Conservation (phyloP, 2,113 vertebrate genomes). For the Alectura lathami region DNA sequence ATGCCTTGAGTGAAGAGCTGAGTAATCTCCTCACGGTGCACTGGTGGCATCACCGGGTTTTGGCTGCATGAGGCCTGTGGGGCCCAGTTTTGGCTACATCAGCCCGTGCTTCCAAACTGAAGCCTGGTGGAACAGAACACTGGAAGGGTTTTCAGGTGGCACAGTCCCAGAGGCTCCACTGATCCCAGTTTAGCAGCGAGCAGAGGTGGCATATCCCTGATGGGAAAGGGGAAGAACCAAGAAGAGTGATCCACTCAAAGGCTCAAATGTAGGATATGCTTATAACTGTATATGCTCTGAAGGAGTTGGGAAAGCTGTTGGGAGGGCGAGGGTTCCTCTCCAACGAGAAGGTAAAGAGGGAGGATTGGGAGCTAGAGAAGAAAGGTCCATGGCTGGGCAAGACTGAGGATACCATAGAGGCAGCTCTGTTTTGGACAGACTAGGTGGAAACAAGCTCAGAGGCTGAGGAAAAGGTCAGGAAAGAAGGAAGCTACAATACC, state of each 20-base stretch:
- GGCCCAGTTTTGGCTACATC: neutral
- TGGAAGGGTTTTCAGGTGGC: neutral
- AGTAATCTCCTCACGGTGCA: fast-evolving
- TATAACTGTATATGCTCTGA: neutral
- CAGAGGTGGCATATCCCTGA: fast-evolving
- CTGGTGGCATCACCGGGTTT: neutral
- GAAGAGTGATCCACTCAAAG: neutral
- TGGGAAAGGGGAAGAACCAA: neutral
- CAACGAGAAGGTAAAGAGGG: neutral
- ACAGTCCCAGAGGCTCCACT: neutral
- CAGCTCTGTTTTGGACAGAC: neutral
- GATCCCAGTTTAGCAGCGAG: neutral
- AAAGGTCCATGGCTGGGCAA: neutral
- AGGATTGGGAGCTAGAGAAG: neutral
- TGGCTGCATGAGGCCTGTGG: fast-evolving
- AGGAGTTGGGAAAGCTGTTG: fast-evolving
- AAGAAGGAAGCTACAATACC: neutral
- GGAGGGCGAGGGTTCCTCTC: fast-evolving
- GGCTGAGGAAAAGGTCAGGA: neutral
- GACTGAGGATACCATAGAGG: neutral
- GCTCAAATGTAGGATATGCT: neutral
- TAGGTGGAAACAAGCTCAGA: neutral
- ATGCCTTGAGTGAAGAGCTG: neutral
- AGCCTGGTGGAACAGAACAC: neutral
- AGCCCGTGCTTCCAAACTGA: neutral